phyloP scores from a whole-genome alignment of 1,140 invertebrate species.

The Frieseomelitta varia region DNA sequence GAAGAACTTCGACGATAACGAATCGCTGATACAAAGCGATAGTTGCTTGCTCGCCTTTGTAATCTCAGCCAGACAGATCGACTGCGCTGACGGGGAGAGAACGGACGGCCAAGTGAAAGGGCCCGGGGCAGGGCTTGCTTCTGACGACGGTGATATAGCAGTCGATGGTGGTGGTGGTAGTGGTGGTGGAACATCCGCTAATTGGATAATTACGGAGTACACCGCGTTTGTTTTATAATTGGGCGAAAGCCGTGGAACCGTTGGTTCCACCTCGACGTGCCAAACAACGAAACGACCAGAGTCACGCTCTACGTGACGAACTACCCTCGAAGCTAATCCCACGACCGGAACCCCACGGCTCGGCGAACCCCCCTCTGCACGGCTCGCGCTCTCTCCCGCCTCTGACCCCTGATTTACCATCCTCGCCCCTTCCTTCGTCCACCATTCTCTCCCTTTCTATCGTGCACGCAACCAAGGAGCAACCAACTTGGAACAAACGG shows the following conservation, averaged over 20 bases:
- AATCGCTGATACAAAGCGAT: constrained; percentile 36
- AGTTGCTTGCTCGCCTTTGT: constrained; percentile 35
- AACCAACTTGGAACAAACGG: neutral
- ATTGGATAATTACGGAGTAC: constrained; percentile 82
- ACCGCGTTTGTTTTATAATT: constrained; percentile 82
- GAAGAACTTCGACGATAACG: constrained; percentile 14
- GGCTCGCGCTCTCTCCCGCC: constrained; percentile 32
- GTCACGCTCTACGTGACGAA: constrained; percentile 82
- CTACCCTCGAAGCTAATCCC: constrained; percentile 80
- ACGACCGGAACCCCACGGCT: constrained; percentile 56
- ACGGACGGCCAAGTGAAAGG: constrained; percentile 21
- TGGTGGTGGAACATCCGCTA: constrained; percentile 75
- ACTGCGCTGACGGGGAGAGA: constrained; percentile 15
- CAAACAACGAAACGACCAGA: constrained; percentile 81
- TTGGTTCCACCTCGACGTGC: constrained; percentile 75
- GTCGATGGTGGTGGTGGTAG: constrained; percentile 48
- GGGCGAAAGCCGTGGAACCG: constrained; percentile 76
- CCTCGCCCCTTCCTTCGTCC: neutral
- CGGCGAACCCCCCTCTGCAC: constrained; percentile 44
- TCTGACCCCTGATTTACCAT: constrained; percentile 27
- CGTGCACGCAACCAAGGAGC: neutral
- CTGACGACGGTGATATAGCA: neutral
- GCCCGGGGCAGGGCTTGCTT: neutral
- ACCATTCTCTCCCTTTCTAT: neutral
- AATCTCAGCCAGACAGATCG: constrained; percentile 40